A percentile compares a stretch with the other conserved stretches of the same genome.
phyloP scores from a whole-genome alignment of 2,797 vertebrate genomes.

The Onychomys leucogaster region DNA sequence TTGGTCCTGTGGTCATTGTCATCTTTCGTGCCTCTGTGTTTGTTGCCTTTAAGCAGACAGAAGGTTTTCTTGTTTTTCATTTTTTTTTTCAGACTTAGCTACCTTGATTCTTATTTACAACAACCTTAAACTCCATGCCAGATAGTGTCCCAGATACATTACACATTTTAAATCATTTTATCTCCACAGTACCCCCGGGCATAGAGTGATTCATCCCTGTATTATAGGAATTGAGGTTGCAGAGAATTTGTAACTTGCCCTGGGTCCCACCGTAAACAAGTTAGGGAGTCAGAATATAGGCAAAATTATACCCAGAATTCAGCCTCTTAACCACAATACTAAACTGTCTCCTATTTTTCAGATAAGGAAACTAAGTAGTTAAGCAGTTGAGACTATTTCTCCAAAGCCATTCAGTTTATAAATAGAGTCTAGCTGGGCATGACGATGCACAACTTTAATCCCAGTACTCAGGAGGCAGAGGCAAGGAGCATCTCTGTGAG shows the following conservation, averaged over 20 bases:
- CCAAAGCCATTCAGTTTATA: constrained; percentile 11
- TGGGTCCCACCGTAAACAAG: not conserved
- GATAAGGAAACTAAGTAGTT: not conserved
- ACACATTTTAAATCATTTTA: not conserved
- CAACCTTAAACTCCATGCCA: not conserved
- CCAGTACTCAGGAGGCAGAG: not conserved
- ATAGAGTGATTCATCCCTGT: not conserved
- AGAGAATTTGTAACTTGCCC: not conserved
- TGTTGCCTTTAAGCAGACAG: not conserved
- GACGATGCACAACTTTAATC: not conserved
- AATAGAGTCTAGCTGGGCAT: not conserved
- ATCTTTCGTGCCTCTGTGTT: rapidly evolving
- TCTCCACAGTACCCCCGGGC: not conserved
- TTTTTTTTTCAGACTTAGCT: not conserved
- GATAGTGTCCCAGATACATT: not conserved
- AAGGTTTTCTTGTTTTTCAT: not conserved
- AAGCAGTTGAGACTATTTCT: not conserved
- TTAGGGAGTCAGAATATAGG: not conserved
- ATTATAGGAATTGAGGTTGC: not conserved
- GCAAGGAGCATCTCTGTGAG: not conserved
- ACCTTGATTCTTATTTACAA: not conserved
- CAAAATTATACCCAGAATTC: not conserved
- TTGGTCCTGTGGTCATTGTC: not conserved
- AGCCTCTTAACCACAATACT: not conserved
- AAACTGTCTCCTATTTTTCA: constrained; percentile 34